Percentiles rank a stretch among this genome's conserved stretches.
Conservation (phyloP, 1,140 invertebrate species). For the Yoshiicerus persimilis region DNA sequence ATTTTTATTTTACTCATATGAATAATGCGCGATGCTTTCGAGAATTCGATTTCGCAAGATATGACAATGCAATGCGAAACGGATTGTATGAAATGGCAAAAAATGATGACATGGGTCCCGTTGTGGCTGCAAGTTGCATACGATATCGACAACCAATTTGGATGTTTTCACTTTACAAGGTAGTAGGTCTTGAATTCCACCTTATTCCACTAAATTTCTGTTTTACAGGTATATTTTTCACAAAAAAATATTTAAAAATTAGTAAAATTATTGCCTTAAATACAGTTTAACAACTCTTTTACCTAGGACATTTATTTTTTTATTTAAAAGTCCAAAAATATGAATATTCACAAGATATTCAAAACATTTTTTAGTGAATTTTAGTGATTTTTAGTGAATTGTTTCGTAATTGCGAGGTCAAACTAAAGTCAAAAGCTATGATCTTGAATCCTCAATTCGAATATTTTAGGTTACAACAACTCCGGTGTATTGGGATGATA, state of each 20-base stretch:
- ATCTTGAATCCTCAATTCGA: too few species aligned
- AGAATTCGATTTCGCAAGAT: conserved; percentile 78
- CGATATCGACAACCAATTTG: conserved; percentile 73
- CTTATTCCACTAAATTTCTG: too few species aligned
- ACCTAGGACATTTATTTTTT: too few species aligned
- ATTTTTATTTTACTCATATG: conserved; percentile 64
- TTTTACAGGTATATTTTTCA: background rate
- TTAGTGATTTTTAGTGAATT: too few species aligned
- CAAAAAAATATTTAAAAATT: background rate
- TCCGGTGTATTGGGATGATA: conserved; percentile 71
- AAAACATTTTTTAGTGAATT: too few species aligned
- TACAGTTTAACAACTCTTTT: too few species aligned
- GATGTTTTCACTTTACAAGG: conserved; percentile 71
- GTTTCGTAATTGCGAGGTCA: too few species aligned
- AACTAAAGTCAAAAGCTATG: too few species aligned
- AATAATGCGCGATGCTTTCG: conserved; percentile 80
- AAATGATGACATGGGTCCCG: background rate
- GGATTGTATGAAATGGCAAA: background rate
- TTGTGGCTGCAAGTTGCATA: conserved; percentile 52
- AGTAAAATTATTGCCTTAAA: background rate
- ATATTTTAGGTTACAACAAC: background rate
- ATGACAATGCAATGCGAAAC: conserved; percentile 56
- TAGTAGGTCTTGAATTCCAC: conserved; percentile 64
- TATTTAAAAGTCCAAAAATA: too few species aligned
- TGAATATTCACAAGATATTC: too few species aligned